These are phyloP conservation scores for Xenopus borealis DNA, from an alignment of 2,113 vertebrate species.

Conservation along the genomic window DNA sequence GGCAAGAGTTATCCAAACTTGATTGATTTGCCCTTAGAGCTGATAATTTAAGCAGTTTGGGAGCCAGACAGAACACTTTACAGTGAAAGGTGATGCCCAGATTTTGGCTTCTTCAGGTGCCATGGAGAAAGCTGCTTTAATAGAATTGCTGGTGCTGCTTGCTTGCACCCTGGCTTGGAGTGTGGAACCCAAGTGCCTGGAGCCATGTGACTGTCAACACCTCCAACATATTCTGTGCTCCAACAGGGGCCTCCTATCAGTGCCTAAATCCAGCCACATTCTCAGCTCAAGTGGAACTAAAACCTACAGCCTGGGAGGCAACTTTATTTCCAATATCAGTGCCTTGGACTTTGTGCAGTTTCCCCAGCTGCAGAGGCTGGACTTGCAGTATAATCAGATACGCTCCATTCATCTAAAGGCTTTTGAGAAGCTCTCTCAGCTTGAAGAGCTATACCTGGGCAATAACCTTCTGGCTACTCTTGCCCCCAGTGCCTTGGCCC, in stretches of 20 bases:
- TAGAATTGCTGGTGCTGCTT: conserved; percentile 56
- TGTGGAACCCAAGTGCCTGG: conserved; percentile 73
- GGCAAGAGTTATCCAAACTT: too few species aligned
- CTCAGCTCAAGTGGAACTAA: conserved; percentile 47
- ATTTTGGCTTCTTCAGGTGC: conserved; percentile 18
- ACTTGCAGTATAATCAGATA: conserved; percentile 91
- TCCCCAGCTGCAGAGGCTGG: conserved; percentile 76
- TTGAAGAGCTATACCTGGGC: conserved; percentile 91
- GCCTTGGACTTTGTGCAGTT: conserved; percentile 79
- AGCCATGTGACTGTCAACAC: conserved; percentile 88
- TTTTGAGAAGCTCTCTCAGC: conserved; percentile 76
- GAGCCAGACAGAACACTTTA: not conserved
- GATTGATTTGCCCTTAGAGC: too few species aligned
- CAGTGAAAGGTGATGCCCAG: conserved; percentile 17
- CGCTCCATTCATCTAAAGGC: conserved; percentile 78
- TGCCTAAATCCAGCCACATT: conserved; percentile 76
- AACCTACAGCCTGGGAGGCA: conserved; percentile 88
- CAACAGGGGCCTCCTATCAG: conserved; percentile 82
- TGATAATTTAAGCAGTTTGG: too few species aligned
- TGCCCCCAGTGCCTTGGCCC: conserved; percentile 71
- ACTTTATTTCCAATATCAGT: conserved; percentile 87
- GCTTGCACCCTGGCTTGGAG: conserved; percentile 58
- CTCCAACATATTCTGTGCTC: conserved; percentile 85
- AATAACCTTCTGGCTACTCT: conserved; percentile 80
- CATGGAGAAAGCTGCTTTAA: conserved; percentile 22